Base-by-base conservation (phyloP, 2,113 vertebrate genomes). In the Accipiter virgatus region DNA sequence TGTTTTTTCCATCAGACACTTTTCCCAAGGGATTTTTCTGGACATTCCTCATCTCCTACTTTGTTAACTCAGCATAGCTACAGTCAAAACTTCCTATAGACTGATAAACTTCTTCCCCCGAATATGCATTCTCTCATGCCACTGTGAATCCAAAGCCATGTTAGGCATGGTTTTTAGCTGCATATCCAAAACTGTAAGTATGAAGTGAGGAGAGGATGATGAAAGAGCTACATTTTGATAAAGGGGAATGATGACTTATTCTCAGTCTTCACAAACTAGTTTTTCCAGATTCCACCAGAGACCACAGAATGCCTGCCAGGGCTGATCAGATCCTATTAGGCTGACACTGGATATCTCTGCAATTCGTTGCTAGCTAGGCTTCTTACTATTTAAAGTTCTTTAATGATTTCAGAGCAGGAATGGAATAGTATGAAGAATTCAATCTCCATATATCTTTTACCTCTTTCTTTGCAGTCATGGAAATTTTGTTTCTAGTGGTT, bases 261-360 rank as follows among this genome's bases (percentile, higher is more conserved):
- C 67, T 53, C 85, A 92, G 55, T 67, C 55, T 74, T 89, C 72
- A 82, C 21, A 31, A 26, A 70, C 80, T 89, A 73, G n/a, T 84
- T 96, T 86, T 78, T 79, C 93, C 73, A 86, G 77, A 58, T 91
- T 95, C 47, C 91, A 86, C 13, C 45, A 74, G 75, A 55, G 48
- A 92, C n/a, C 31, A 78, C 2, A 7, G 72, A 73, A 29, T 0
- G 1, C 20, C 23, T 91, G 75, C 80, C 81, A 95, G 55, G 31
- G 38, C 72, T 62, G 59, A 71, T 78, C 59, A 79, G 47, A 81
- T 78, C 47, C 29, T 42, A 5, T 47, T 78, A 71, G 63, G 17
- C 38, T 73, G 67, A 81, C n/a, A 81, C 22, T 73, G 55, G n/a
- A 88, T 90, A 91, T 42, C 36, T 38, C 55, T 74, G 56, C 42